Evolutionary conservation across 2,888 invertebrate species (phyloP), one percentile per base, ranked within the genome.

Genomic region (Drosophila pegasa): DNA sequence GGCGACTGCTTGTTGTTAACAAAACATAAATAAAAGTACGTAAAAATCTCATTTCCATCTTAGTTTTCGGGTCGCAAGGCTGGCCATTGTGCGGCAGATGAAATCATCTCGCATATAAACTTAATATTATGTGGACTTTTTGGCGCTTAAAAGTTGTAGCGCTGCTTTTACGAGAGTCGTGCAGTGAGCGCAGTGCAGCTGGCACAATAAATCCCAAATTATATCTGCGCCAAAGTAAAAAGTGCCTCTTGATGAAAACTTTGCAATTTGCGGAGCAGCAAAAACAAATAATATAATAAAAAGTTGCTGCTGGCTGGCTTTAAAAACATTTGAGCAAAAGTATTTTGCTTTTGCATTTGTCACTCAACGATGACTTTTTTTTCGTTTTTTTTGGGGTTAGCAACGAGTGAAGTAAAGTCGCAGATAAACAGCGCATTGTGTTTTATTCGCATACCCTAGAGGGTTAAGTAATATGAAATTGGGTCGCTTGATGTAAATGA

Each of bases 151-250:
- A 79, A 75, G 65, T 81, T 75, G 64, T 63, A 29, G 31, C 51
- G 4, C 41, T 54, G 69, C 62, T 71, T 71, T 75, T 75, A 83
- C 45, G 63, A 67, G 61, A 64, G 48, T 35, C 40, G 18, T 16
- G 51, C n/a, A n/a, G n/a, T n/a, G n/a, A n/a, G n/a, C 56, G 40
- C 29, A 51, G 18, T 64, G 59, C 73, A 59, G 66, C 64, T 63
- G 67, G 43, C 78, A 80, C 61, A 83, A 75, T 80, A 80, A 83
- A 78, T 75, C 59, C 65, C 38, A 59, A 74, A 77, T 82, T 76
- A 71, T 82, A 65, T 75, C 51, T 65, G 54, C 40, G 38, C 37
- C 45, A 41, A 20, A 27, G 9, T 16, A 47, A 59, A 70, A 75
- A 80, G 62, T 73, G 59, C 25, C 59, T 66, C 63, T 47, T 56